Percentiles rank a stretch among this genome's conserved stretches.
Evolutionary conservation across 2,888 invertebrate species (phyloP).

Genomic region (Hirtodrosophila alboralis): DNA sequence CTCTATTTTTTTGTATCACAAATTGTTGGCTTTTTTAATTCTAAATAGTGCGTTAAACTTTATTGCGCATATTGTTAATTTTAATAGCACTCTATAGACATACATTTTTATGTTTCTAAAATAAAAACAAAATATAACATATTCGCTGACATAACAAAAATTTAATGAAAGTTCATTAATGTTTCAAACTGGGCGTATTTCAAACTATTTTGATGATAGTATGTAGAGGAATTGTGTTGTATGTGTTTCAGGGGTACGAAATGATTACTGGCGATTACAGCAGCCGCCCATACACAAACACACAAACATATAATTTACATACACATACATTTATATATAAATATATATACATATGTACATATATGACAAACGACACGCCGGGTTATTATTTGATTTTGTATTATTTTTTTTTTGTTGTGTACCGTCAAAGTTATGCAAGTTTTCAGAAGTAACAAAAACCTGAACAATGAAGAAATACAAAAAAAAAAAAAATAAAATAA

Average conservation of each 20-base stretch:
- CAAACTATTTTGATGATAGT: no score
- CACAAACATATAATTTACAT: conserved; percentile 12
- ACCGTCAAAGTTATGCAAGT: not conserved
- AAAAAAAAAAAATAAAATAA: conserved; percentile 3
- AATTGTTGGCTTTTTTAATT: no score
- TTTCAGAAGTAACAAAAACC: conserved; percentile 49
- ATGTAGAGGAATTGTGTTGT: no score
- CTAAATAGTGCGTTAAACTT: no score
- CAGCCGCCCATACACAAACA: conserved; percentile 37
- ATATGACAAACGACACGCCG: conserved; percentile 15
- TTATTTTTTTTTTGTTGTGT: conserved; percentile 17
- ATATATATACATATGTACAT: conserved; percentile 1
- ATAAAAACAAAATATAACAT: no score
- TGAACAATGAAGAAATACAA: conserved; percentile 42
- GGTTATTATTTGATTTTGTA: conserved; percentile 35
- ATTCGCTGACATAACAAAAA: no score
- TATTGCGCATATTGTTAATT: no score
- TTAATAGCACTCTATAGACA: no score
- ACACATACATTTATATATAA: not conserved
- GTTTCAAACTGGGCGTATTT: no score
- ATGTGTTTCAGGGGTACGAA: conserved; percentile 23
- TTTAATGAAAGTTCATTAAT: no score
- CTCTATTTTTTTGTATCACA: no score
- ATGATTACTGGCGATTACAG: conserved; percentile 47
- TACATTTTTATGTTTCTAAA: no score